Evolutionary conservation across 2,797 vertebrate species (phyloP), one percentile per base, ranked within the genome.

Genomic region (Tapirus indicus): DNA sequence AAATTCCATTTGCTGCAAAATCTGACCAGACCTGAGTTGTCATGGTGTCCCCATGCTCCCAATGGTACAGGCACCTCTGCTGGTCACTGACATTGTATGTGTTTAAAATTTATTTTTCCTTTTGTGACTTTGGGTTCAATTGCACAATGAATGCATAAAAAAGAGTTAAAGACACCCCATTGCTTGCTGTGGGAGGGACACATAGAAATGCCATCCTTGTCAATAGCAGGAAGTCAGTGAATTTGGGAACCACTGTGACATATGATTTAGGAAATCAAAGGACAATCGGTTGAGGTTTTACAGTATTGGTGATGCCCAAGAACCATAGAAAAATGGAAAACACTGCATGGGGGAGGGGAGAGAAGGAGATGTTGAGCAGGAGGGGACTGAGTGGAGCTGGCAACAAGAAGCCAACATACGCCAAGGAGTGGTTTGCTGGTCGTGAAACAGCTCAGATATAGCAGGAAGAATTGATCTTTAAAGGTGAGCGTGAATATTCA

Each of bases 401-500:
- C 41, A 5, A 10, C 0, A 58, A 35, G 52, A 58, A 0, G 7
- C 47, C n/a, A 13, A 9, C 35, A 10, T 11, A 18, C 1, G n/a
- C 60, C 38, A 32, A 2, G 21, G 16, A 29, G 80, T 3, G 32
- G n/a, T 38, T 71, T 41, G 47, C 62, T 18, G 86, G 44, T 29
- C 6, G 2, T 11, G 80, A 25, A 32, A 35, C 32, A 32, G 88
- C 58, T 44, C 32, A 38, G 56, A 1, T 18, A 6, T 2, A 17
- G 38, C 71, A 32, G 92, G 68, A 91, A 91, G 29, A 38, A 17
- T 32, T 94, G 92, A 80, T 47, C 54, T 95, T 78, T 93, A 60
- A 85, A 95, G 95, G 90, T 41, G 68, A 93, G 54, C 49, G 7
- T 71, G 92, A 89, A 79, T 79, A 83, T 94, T 77, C 78, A 38